A percentile compares a stretch with the other conserved stretches of the same genome.
phyloP scores from a whole-genome alignment of 2,888 invertebrate species.

The Pseudococcus viburni region DNA sequence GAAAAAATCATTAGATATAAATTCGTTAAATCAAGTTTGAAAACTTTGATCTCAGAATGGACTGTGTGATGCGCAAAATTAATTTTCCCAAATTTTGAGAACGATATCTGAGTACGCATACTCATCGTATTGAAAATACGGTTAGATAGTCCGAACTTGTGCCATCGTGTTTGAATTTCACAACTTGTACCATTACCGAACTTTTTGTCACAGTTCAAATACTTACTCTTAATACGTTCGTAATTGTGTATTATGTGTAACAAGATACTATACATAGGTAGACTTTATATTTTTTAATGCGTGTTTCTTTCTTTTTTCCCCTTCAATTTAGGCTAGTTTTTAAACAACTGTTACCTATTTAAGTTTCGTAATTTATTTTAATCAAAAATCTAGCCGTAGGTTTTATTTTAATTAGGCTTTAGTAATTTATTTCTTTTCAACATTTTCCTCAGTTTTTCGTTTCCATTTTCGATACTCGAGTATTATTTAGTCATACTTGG shows the following conservation, averaged over 20 bases:
- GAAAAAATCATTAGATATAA: constrained; percentile 42
- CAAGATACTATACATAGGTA: not conserved
- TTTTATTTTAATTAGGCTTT: not conserved
- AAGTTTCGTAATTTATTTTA: constrained; percentile 23
- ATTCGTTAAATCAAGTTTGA: constrained; percentile 42
- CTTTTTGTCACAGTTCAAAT: constrained; percentile 7
- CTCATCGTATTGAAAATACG: not conserved
- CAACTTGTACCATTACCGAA: constrained; percentile 22
- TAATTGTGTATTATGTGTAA: not conserved
- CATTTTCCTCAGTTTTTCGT: not conserved
- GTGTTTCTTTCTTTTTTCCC: not conserved
- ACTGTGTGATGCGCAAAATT: constrained; percentile 18
- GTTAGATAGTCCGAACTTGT: constrained; percentile 3
- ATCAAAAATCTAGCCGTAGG: not conserved
- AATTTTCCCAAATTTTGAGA: not conserved
- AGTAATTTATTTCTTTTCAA: not conserved
- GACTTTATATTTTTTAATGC: not conserved
- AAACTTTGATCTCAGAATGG: constrained; percentile 38
- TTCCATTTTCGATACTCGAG: not conserved
- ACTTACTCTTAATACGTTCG: not conserved
- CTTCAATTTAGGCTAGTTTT: not conserved
- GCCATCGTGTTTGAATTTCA: constrained; percentile 35
- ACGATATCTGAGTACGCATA: constrained; percentile 12
- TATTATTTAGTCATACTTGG: constrained; percentile 1
- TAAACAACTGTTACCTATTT: constrained; percentile 30